A percentile compares a stretch with the other conserved stretches of the same genome.
phyloP scores from a whole-genome alignment of 2,797 vertebrate species.

The Crocidura indochinensis region DNA sequence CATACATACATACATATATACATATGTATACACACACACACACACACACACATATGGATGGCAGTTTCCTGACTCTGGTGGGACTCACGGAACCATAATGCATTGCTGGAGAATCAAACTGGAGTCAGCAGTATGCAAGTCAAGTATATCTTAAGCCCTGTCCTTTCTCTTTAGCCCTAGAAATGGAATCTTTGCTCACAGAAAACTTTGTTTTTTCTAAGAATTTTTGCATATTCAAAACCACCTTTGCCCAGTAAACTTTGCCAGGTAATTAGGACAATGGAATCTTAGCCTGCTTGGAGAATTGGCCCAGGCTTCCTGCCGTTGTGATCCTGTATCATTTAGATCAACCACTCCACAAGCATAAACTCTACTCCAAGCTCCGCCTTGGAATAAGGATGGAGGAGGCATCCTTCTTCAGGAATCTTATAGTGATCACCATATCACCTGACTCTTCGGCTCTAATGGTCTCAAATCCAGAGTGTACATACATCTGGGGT shows the following conservation, averaged over 20 bases:
- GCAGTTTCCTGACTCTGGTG: too few relatives aligned
- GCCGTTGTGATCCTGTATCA: background rate
- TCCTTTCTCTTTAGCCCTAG: background rate
- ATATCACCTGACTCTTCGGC: background rate
- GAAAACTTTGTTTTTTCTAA: constrained; percentile 28
- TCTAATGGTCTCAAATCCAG: background rate
- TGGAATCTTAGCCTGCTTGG: background rate
- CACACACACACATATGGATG: too few relatives aligned
- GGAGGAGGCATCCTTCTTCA: background rate
- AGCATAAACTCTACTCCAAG: background rate
- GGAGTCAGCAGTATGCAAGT: too few relatives aligned
- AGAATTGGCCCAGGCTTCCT: background rate
- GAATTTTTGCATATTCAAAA: constrained; percentile 55
- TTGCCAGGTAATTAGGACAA: background rate
- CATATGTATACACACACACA: too few relatives aligned
- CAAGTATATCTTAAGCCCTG: too few relatives aligned
- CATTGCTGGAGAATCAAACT: too few relatives aligned
- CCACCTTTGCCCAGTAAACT: constrained; percentile 44
- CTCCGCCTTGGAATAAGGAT: background rate
- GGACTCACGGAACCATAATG: too few relatives aligned
- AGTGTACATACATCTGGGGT: background rate
- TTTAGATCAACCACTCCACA: background rate
- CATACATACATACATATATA: background rate
- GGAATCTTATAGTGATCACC: background rate
- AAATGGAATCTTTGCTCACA: constrained; percentile 33